phyloP scores from a whole-genome alignment of 2,113 vertebrate species.

The Antidorcas marsupialis region DNA sequence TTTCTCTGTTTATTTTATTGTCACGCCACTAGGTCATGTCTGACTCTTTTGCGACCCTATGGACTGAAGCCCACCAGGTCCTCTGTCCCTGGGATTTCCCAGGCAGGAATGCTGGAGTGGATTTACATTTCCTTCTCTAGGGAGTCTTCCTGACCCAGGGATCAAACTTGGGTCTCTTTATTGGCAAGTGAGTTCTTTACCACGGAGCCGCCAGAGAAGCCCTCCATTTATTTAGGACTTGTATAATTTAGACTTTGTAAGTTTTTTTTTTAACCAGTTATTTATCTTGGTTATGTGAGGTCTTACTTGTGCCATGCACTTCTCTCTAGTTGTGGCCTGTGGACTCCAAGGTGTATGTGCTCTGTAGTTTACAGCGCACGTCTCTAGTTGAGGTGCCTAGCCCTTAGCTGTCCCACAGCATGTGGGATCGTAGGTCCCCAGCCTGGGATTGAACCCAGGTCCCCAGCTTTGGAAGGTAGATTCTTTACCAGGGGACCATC shows the following conservation, averaged over 20 bases:
- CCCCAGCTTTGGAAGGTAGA: neutral
- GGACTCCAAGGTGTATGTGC: neutral
- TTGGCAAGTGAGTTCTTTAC: neutral
- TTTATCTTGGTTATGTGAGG: neutral
- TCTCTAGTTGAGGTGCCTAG: neutral
- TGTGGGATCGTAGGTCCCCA: neutral
- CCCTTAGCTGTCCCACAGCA: neutral
- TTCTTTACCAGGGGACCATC: neutral
- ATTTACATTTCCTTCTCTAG: neutral
- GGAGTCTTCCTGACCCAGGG: neutral
- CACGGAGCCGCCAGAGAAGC: neutral
- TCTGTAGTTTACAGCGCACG: neutral
- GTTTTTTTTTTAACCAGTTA: neutral
- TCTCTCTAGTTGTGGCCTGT: neutral
- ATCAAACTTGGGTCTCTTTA: neutral
- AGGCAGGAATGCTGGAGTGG: neutral
- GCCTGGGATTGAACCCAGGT: neutral
- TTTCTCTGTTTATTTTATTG: neutral
- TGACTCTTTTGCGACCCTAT: neutral
- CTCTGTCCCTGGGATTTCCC: neutral
- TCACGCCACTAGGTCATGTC: fast-evolving
- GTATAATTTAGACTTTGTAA: neutral
- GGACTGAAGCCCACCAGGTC: neutral
- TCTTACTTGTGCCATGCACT: neutral
- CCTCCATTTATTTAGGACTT: neutral